Evolutionary conservation across 2,888 invertebrate species (phyloP).

Genomic region (Eurytoma adleriae): DNA sequence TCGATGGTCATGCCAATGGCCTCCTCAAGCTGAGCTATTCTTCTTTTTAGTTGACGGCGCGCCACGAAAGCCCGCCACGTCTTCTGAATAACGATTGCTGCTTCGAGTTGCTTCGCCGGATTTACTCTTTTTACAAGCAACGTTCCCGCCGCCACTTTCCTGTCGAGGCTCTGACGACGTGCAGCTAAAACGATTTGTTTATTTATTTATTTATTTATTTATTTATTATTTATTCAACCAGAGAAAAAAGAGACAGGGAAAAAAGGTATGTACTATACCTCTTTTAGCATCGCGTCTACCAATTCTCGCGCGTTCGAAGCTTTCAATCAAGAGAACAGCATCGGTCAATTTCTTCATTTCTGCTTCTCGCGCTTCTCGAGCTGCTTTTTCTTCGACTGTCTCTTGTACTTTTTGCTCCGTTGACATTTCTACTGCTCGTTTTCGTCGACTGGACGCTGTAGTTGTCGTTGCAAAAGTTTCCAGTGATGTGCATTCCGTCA

Average conservation of each 20-base stretch:
- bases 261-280: no score
- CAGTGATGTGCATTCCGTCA: background rate
- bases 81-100: slow-evolving; percentile 74
- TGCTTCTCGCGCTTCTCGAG: slow-evolving; percentile 45
- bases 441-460: background rate
- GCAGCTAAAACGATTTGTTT: background rate
- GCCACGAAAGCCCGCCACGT: slow-evolving; percentile 76
- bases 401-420: no score
- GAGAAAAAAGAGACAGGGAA: background rate
- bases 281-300: slow-evolving; percentile 54
- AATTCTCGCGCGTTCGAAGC: slow-evolving; percentile 67
- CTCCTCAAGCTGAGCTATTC: slow-evolving; percentile 75
- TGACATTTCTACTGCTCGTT: background rate
- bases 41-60: slow-evolving; percentile 73
- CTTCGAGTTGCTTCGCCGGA: slow-evolving; percentile 56
- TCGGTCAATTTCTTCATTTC: slow-evolving; percentile 40
- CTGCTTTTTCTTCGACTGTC: slow-evolving; percentile 23
- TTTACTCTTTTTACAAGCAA: slow-evolving; percentile 55
- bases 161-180: slow-evolving; percentile 33
- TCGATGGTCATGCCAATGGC: slow-evolving; percentile 80
- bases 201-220: no score
- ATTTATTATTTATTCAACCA: no score
- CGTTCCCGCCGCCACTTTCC: slow-evolving; percentile 56
- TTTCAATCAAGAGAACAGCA: slow-evolving; percentile 65
- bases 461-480: background rate